Evolutionary conservation across 1,140 invertebrate species (phyloP).

Genomic region (Bilobella aurantiaca): DNA sequence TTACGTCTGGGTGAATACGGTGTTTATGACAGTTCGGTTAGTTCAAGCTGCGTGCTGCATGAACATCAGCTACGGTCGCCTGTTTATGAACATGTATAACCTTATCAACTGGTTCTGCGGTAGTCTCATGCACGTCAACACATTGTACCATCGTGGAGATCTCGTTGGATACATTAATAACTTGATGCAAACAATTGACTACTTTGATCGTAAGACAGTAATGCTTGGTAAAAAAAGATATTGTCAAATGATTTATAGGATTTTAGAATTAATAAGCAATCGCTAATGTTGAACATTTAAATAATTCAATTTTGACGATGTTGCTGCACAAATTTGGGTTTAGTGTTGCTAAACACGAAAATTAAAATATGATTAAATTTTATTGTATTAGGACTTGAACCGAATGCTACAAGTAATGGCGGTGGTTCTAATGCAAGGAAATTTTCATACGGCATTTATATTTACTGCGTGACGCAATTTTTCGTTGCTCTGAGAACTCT

Average conservation of each 20-base stretch:
- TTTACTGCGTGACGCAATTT: background rate
- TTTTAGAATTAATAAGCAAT: background rate
- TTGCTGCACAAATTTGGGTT: too few relatives aligned
- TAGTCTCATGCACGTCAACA: background rate
- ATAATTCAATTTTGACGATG: too few relatives aligned
- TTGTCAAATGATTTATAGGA: background rate
- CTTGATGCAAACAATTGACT: background rate
- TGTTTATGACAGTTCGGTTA: background rate
- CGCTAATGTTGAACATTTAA: too few relatives aligned
- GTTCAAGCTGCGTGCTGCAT: constrained; percentile 3
- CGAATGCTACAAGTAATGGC: too few relatives aligned
- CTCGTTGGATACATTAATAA: background rate
- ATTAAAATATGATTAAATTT: too few relatives aligned
- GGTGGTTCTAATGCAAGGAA: background rate
- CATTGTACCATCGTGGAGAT: background rate
- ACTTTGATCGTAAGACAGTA: constrained; percentile 6
- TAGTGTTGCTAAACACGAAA: too few relatives aligned
- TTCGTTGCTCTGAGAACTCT: background rate
- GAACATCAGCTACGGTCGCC: background rate
- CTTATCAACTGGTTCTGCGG: background rate
- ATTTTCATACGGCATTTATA: background rate
- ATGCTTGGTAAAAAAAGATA: too few relatives aligned
- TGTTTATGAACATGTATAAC: constrained; percentile 2
- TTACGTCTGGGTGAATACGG: background rate
- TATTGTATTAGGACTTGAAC: too few relatives aligned